Conservation (phyloP, 2,888 invertebrate genomes). For the Escarpia spicata region DNA sequence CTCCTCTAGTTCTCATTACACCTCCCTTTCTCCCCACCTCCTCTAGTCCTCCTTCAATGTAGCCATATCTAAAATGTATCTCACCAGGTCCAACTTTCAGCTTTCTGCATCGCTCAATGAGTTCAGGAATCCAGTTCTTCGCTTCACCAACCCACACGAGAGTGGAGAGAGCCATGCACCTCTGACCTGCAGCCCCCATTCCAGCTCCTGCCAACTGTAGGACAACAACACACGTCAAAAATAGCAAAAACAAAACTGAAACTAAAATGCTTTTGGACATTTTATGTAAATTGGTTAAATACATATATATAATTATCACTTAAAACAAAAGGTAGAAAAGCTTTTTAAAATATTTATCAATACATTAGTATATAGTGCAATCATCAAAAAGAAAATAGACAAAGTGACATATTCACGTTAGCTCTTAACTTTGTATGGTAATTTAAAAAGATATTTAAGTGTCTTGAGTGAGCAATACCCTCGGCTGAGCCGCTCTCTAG, state of each 20-base stretch:
- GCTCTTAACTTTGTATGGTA: too few relatives aligned
- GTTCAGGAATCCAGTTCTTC: conserved; percentile 91
- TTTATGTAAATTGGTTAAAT: too few relatives aligned
- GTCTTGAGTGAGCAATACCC: too few relatives aligned
- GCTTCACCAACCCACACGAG: conserved; percentile 92
- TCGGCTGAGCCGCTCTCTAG: too few relatives aligned
- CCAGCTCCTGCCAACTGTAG: conserved; percentile 81
- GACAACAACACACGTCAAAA: not conserved
- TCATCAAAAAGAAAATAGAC: not conserved
- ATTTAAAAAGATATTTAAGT: too few relatives aligned
- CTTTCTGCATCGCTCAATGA: conserved; percentile 82
- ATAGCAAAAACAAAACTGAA: too few relatives aligned
- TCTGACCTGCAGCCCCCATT: conserved; percentile 98
- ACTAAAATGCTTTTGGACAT: too few relatives aligned
- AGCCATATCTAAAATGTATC: conserved; percentile 20
- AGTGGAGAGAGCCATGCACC: conserved; percentile 98
- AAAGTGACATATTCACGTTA: too few relatives aligned
- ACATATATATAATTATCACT: too few relatives aligned
- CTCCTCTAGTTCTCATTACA: not conserved
- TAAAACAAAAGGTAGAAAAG: too few relatives aligned
- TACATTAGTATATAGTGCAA: not conserved
- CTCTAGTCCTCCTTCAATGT: not conserved
- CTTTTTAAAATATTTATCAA: not conserved
- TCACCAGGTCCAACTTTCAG: conserved; percentile 88
- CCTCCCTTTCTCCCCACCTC: not conserved